Base-by-base conservation (phyloP, 1,140 invertebrate species). In the Drosophila asahinai region DNA sequence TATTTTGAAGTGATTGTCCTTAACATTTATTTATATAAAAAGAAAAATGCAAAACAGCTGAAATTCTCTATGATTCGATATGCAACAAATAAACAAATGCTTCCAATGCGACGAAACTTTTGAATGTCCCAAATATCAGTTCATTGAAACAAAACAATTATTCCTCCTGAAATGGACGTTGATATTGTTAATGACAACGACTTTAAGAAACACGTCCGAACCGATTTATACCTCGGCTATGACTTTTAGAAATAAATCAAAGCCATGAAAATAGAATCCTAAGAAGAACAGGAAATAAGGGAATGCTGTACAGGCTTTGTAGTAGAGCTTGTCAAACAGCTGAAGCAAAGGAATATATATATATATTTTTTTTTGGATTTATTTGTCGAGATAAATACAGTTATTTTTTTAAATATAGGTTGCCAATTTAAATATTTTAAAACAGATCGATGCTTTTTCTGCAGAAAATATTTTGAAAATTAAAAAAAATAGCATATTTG, bases 1-100 rank as follows among this genome's bases (percentile, higher is more conserved):
- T 33, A 30, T 43, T 38, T 54, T 7, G 49, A 52, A 52, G 49
- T 65, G 30, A 66, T 66, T 66, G 54, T 66, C 64, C 55, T 30
- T 40, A 66, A 66, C 36, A 49, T 49, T 25, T 1, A 14, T 58
- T 25, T 38, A 38, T 45, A 27, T 66, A 30, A 58, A 51, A 45
- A 7, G 38, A 63, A 33, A 63, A 45, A 54, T 63, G 61, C 49
- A 52, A 52, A 63, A 54, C 61, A 15, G 48, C 48, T 15, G 43
- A 64, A 54, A 54, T 64, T 6, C 14, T 64, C 15, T 54, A 64
- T 12, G 11, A 52, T 9, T 61, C 45, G 17, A 49, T 9, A 47
- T 63, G 49, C 49, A 52, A 43, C 43, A 52, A 42, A 40, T 25
- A 63, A 22, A 64, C 49, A 15, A 19, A 30, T 36, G 49, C 36